Evolutionary conservation across 92 coral and sea anemone genomes (phyloP), one percentile per base, ranked within the genome.

Genomic region (Parazoanthus darwini): DNA sequence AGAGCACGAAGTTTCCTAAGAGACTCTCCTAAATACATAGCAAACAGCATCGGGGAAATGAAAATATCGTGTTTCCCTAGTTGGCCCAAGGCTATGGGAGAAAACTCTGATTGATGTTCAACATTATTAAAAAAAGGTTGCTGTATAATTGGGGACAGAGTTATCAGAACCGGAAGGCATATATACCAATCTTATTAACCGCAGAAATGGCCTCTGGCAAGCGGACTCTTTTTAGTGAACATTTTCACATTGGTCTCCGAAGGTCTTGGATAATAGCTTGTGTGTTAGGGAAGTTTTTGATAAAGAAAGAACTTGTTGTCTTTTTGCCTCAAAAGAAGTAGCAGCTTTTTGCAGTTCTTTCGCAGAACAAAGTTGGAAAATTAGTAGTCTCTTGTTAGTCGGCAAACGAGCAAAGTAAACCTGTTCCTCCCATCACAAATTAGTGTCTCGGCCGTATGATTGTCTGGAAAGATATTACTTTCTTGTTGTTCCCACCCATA

Each of bases 61-160:
- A 90, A 89, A 89, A 90, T 92, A 94, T 94, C 98, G 92, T 88
- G 88, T 94, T 94, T 94, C 70, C 96, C 83, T 78, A 78, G 78
- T 82, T 93, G 26, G 98, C 98, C 98, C 96, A 89, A 93, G 98
- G 98, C 98, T 80, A 94, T 89, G 44, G 80, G 87, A 90, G 86
- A 79, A 54, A 91, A 93, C 80, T 89, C 86, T 86, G 88, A 88
- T 81, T 80, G 89, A 88, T 89, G 88, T 89, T 82, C 63, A 91
- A 91, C 92, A 93, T 94, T 92, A 93, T 88, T 89, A 90, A 91
- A 94, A 93, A 93, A 87, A 93, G 89, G 92, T 91, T 88, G 89
- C 93, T 89, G 88, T 90, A 82, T 91, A 91, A 89, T 87, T 94
- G 96, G 70, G 89, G 82, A 73, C 89, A 46, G 71, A 92, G 90